A percentile compares a stretch with the other conserved stretches of the same genome.
Conservation (phyloP, 2,113 vertebrate species). For the human (Homo sapiens) region DNA sequence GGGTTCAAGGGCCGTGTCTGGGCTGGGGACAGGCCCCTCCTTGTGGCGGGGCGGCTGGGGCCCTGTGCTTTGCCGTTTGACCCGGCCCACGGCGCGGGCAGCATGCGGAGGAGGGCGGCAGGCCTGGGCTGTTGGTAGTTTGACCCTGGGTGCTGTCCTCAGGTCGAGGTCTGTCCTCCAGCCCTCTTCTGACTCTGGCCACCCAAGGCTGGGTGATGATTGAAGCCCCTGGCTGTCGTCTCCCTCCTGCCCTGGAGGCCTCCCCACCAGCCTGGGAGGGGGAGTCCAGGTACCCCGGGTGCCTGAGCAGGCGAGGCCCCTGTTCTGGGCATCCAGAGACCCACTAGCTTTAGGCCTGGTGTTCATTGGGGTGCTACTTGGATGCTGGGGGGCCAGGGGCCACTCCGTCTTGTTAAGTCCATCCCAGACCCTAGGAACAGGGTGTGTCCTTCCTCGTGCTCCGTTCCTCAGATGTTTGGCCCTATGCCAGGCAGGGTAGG, state of each 20-base stretch:
- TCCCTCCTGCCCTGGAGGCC: not conserved
- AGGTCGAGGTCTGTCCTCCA: rapidly evolving
- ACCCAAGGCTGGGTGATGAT: too few species aligned
- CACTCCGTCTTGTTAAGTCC: rapidly evolving
- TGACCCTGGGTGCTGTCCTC: not conserved
- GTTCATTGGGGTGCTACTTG: rapidly evolving
- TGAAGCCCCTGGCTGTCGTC: rapidly evolving
- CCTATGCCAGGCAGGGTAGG: rapidly evolving
- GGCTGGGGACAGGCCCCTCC: not conserved
- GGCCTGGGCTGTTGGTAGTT: not conserved
- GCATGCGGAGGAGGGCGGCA: not conserved
- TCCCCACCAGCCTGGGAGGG: not conserved
- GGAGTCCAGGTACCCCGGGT: not conserved
- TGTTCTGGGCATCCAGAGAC: not conserved
- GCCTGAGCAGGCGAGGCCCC: not conserved
- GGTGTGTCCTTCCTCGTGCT: rapidly evolving
- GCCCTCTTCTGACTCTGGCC: not conserved
- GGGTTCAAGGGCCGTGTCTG: not conserved
- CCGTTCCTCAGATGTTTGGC: not conserved
- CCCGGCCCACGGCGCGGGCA: rapidly evolving
- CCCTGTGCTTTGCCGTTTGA: too few species aligned
- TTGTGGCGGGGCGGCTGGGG: not conserved
- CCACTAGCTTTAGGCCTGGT: rapidly evolving
- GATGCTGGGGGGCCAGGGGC: not conserved
- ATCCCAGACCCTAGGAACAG: not conserved